These are phyloP conservation scores for Heteractis magnifica DNA, from an alignment of 92 coral and sea anemone genomes.

Conservation along the genomic window DNA sequence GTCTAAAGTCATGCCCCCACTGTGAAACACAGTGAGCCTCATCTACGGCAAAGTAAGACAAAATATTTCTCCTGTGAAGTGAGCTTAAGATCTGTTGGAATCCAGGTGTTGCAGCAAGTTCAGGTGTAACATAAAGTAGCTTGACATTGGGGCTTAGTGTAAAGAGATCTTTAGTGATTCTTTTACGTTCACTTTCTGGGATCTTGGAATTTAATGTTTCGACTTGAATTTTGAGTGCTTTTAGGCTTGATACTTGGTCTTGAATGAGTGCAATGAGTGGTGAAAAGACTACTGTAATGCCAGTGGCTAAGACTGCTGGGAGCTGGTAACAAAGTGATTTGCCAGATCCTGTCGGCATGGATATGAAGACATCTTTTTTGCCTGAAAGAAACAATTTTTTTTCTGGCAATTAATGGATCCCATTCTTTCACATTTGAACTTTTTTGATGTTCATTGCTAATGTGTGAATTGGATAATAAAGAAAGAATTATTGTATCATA, in stretches of 20 bases:
- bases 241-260: conserved; percentile 79
- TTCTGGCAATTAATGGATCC: neutral
- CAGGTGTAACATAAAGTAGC: conserved; percentile 92
- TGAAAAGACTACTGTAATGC: conserved; percentile 84
- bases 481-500: too few species aligned
- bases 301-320: conserved; percentile 73
- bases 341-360: conserved; percentile 99
- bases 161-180: conserved; percentile 66
- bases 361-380: conserved; percentile 83
- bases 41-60: conserved; percentile 84
- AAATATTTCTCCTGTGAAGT: conserved; percentile 59
- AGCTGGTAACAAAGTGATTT: conserved; percentile 91
- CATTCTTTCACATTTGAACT: neutral
- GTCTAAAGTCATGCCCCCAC: conserved; percentile 98
- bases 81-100: conserved; percentile 67
- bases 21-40: conserved; percentile 98
- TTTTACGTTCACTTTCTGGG: conserved; percentile 60
- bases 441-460: neutral
- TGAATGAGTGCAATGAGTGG: conserved; percentile 93
- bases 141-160: conserved; percentile 65
- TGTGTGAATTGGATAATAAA: too few species aligned
- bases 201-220: conserved; percentile 86
- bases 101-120: conserved; percentile 86
- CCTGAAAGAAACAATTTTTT: conserved; percentile 41
- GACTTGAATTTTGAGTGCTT: conserved; percentile 61